A percentile compares a stretch with the other conserved stretches of the same genome.
phyloP scores from a whole-genome alignment of 2,888 invertebrate species.

The Xestia c-nigrum region DNA sequence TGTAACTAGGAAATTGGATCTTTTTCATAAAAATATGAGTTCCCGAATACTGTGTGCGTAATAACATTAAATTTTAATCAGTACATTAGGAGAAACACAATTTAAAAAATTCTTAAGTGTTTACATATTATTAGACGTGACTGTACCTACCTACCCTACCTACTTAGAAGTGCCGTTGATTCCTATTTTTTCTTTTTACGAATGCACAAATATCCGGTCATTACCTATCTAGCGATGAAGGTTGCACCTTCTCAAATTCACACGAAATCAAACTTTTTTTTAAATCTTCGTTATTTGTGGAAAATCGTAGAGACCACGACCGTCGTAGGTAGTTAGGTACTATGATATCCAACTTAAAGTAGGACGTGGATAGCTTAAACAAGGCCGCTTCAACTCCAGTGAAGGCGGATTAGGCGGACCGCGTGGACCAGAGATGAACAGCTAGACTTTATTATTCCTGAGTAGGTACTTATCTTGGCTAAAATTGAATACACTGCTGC shows the following conservation, averaged over 20 bases:
- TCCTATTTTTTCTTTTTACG: no score
- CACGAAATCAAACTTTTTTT: background rate
- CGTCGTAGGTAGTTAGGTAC: background rate
- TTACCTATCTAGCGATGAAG: background rate
- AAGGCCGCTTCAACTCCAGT: background rate
- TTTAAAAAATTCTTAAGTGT: no score
- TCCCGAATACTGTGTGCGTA: no score
- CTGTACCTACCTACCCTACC: background rate
- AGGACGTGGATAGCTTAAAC: background rate
- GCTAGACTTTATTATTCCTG: background rate
- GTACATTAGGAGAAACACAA: no score
- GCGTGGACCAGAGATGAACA: constrained; percentile 11
- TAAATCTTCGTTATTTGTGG: background rate
- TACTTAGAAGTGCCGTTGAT: background rate
- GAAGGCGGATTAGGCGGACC: background rate
- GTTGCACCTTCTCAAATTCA: constrained; percentile 1
- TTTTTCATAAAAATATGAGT: no score
- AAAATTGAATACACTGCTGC: background rate
- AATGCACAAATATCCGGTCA: background rate
- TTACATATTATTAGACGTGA: no score
- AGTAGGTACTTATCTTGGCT: background rate
- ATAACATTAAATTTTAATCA: no score
- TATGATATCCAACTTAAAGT: background rate
- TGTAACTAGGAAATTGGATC: no score
- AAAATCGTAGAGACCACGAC: background rate